Evolutionary conservation across 1,140 invertebrate species (phyloP), one percentile per base, ranked within the genome.

Genomic region (Drosophila santomea): DNA sequence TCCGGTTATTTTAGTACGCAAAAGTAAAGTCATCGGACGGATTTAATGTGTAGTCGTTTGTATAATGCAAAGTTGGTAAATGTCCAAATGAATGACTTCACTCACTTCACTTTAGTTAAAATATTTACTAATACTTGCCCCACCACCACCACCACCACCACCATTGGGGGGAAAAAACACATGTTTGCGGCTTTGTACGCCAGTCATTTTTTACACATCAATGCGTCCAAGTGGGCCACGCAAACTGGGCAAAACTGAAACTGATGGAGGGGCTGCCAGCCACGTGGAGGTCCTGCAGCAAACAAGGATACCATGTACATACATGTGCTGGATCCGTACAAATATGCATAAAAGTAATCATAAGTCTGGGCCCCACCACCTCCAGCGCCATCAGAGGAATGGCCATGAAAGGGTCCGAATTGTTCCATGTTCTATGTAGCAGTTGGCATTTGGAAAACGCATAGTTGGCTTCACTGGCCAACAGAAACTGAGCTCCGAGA

Each of bases 1-100:
- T 88, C 80, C 84, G 80, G 84, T 78, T 89, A 89, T 88, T 88
- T 88, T 84, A 89, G 83, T 88, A 80, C 85, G 84, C 84, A 88
- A 89, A 89, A 89, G 77, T 77, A 72, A 80, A 80, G 84, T 76
- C 79, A 83, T 62, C 23, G 50, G 51, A 68, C 56, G 60, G 81
- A 78, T 62, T 62, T 74, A 56, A 60, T 88, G 83, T 50, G 78
- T 83, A 89, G 75, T 89, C 83, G 76, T 45, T 88, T 89, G 83
- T 88, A 74, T 89, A 83, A 88, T 88, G 84, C 72, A 74, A 80
- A 88, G 79, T 88, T 88, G 82, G 79, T 88, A 77, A 88, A 88
- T 88, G 84, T 88, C 67, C 83, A 89, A 88, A 80, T 83, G 83
- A 88, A 89, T 88, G 83, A 88, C 83, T 88, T 88, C 84, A 83